Evolutionary conservation across 2,797 vertebrate genomes (phyloP), one percentile per base, ranked within the genome.

Genomic region (Cossypha niveicapilla): DNA sequence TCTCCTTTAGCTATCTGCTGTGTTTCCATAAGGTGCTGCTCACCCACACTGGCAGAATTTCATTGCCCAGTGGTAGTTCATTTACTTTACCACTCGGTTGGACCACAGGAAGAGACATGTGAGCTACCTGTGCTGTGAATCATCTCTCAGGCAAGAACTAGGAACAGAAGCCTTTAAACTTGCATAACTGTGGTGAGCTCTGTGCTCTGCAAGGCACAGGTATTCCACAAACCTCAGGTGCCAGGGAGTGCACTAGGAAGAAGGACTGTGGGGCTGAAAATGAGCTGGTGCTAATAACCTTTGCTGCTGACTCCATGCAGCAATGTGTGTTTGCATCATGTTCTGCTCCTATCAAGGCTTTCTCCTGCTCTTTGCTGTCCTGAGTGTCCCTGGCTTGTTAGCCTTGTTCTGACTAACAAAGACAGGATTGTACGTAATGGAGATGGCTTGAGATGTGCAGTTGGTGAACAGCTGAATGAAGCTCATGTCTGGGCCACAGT

Each of bases 401-500:
- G 24, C 3, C 0, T 50, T 67, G 53, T 42, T 57, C 12, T 63
- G 65, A 7, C 25, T 67, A 4, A 17, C 8, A 48, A 21, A 54
- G n/a, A 24, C 24, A 45, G 11, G 41, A 41, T 24, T 77, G 6
- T 51, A 9, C 1, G 3, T 70, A 10, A 14, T 13, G 9, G 37
- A 22, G 14, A 4, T 53, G 24, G 30, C 22, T 70, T 65, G 56
- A 82, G 48, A 19, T 39, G 16, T 2, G 4, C 37, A 28, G 32
- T 7, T 67, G 48, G 12, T 56, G 48, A 70, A 22, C 9, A 39
- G 50, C 39, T 58, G 23, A 51, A 19, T 10, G 5, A 53, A 65
- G n/a, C 28, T 73, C 16, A 1, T 6, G 0, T 39, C 21, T 37
- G 48, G 25, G 18, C 32, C 24, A 7, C 0, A 0, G 13, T 0